Base-by-base conservation (phyloP, 2,113 vertebrate species). In the Benitochromis conjunctus region DNA sequence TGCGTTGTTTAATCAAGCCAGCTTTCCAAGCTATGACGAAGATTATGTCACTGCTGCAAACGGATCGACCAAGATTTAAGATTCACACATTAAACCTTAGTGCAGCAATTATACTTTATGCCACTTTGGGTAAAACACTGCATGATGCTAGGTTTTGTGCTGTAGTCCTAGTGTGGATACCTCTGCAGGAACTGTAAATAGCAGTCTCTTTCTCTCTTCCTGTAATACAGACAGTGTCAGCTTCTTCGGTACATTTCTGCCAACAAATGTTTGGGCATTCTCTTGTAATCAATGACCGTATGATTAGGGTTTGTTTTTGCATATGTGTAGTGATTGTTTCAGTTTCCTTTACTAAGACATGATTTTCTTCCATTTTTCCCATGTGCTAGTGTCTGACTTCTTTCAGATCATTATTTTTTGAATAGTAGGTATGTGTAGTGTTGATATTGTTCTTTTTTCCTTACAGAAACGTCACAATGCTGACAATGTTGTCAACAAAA, bases 391-490 rank as follows among this genome's bases (percentile, higher is more conserved):
- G 24, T 7, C 9, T 12, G 69, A 71, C 64, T 82, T 43, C 14
- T 36, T 16, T 26, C 21, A 13, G 31, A 14, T 14, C 8, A 11
- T 41, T 13, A 14, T 26, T 26, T 57, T 16, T 46, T 29, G 31
- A 62, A 54, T n/a, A 10, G n/a, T 76, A 34, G 1, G n/a, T 31
- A 36, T 62, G 19, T 58, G 7, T 77, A 31, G 29, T 66, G 8
- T 24, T 8, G 79, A 8, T 38, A 9, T 79, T 79, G 3, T 85
- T 53, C 53, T 79, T 2, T 69, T 58, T 84, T 88, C 4, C 53
- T 91, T 93, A 87, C 94, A 99, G 98, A 99, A 99, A 96, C 98
- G 98, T 5, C 98, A 99, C 94, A 99, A 98, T 87, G 98, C 98
- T 56, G 98, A 99, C 89, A 97, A 95, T 85, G 96, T 97, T 0